phyloP scores from a whole-genome alignment of 2,888 invertebrate species.

The Arge pagana region DNA sequence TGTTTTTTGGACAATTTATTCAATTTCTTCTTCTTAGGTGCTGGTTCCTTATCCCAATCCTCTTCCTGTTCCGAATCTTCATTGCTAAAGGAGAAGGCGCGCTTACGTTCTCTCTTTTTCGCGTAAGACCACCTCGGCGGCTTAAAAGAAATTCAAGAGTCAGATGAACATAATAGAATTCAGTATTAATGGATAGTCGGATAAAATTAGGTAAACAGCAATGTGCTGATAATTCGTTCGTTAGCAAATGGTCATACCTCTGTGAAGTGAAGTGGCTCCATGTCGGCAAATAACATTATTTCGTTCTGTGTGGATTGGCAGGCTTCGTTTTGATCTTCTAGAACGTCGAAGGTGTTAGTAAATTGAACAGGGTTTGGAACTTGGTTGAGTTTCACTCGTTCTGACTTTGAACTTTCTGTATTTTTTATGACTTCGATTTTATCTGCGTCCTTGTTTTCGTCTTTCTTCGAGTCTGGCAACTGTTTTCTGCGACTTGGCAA shows the following conservation, averaged over 20 bases:
- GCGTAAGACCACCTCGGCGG: slow-evolving; percentile 46
- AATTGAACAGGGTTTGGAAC: slow-evolving; percentile 33
- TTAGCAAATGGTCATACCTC: slow-evolving; percentile 33
- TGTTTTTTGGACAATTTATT: slow-evolving; percentile 26
- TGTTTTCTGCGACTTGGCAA: slow-evolving; percentile 3
- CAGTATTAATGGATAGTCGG: too few relatives aligned
- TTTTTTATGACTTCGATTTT: background rate
- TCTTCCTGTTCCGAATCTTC: slow-evolving; percentile 28
- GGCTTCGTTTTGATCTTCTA: slow-evolving; percentile 26
- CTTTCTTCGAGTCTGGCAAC: too few relatives aligned
- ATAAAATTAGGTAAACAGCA: too few relatives aligned
- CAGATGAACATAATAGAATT: background rate
- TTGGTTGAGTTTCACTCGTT: slow-evolving; percentile 12
- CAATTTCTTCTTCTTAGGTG: slow-evolving; percentile 32
- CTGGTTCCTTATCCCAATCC: background rate
- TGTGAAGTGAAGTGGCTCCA: slow-evolving; percentile 44
- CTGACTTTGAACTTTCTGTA: slow-evolving; percentile 3
- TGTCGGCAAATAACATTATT: slow-evolving; percentile 42
- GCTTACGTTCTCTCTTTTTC: slow-evolving; percentile 40
- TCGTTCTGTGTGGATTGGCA: slow-evolving; percentile 22
- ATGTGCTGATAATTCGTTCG: too few relatives aligned
- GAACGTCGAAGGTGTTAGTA: slow-evolving; percentile 44
- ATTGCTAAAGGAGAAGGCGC: slow-evolving; percentile 29
- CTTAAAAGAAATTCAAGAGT: slow-evolving; percentile 31
- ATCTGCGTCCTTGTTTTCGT: background rate